Conservation (phyloP, 64 coral and sea anemone genomes). For the Trachythela sp. region DNA sequence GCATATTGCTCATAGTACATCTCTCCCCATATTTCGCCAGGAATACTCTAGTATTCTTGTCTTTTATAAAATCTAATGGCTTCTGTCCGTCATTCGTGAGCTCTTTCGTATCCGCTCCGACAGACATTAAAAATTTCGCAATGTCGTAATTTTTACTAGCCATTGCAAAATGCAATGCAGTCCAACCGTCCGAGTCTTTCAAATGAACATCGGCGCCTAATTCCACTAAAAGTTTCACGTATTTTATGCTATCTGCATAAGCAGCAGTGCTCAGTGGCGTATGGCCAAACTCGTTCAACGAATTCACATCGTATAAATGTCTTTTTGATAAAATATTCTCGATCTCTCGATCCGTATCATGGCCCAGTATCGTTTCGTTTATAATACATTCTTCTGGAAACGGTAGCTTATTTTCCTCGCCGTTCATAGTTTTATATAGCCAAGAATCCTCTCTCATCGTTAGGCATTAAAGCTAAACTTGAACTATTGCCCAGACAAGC, state of each 20-base stretch:
- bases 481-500: not conserved
- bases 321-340: not conserved
- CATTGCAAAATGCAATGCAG: slow-evolving; percentile 4
- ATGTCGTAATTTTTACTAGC: not conserved
- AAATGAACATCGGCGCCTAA: not conserved
- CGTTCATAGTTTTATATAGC: not conserved
- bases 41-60: not conserved
- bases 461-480: not conserved
- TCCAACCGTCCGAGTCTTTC: not conserved
- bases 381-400: not conserved
- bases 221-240: not conserved
- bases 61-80: not conserved
- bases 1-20: not conserved
- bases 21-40: not conserved
- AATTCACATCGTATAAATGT: not conserved
- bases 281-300: not conserved
- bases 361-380: not conserved
- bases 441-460: not conserved
- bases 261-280: not conserved
- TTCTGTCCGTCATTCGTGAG: not conserved
- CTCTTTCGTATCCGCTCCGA: not conserved
- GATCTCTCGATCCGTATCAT: not conserved
- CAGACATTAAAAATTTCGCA: not conserved
- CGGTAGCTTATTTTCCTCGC: not conserved
- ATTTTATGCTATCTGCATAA: not conserved